phyloP scores from a whole-genome alignment of 2,113 vertebrate species.

The Cynopterus brachyotis region DNA sequence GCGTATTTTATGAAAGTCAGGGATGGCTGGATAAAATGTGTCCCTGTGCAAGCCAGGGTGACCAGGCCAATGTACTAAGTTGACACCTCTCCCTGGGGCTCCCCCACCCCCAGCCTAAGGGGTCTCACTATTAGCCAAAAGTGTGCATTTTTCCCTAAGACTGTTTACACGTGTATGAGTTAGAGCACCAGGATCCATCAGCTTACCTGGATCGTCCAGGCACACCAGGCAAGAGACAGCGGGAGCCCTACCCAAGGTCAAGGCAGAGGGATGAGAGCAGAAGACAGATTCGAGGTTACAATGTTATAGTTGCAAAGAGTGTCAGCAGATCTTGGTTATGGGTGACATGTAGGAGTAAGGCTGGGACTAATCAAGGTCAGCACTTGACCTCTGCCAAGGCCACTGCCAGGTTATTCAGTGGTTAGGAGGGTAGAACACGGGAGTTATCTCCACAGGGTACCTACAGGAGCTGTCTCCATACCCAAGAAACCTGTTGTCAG shows the following conservation, averaged over 20 bases:
- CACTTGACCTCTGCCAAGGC: background rate
- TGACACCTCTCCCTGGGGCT: background rate
- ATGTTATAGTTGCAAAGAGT: background rate
- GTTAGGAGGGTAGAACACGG: background rate
- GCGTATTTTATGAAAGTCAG: background rate
- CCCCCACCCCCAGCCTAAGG: accelerated
- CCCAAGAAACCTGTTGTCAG: background rate
- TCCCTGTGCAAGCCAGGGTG: background rate
- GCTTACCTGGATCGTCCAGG: background rate
- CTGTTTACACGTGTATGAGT: background rate
- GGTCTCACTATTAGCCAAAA: background rate
- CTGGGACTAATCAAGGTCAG: background rate
- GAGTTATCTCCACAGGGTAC: background rate
- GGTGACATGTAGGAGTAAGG: background rate
- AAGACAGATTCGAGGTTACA: background rate
- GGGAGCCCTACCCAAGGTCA: background rate
- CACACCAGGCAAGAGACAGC: background rate
- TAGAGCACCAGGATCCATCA: background rate
- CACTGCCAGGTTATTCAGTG: background rate
- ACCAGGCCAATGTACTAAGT: background rate
- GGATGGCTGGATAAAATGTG: background rate
- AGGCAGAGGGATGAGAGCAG: background rate
- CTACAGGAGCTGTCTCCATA: background rate
- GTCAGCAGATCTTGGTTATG: background rate
- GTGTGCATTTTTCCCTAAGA: background rate